These are phyloP conservation scores for Drosophila erecta DNA, from an alignment of 1,140 invertebrate species.

Conservation along the genomic window DNA sequence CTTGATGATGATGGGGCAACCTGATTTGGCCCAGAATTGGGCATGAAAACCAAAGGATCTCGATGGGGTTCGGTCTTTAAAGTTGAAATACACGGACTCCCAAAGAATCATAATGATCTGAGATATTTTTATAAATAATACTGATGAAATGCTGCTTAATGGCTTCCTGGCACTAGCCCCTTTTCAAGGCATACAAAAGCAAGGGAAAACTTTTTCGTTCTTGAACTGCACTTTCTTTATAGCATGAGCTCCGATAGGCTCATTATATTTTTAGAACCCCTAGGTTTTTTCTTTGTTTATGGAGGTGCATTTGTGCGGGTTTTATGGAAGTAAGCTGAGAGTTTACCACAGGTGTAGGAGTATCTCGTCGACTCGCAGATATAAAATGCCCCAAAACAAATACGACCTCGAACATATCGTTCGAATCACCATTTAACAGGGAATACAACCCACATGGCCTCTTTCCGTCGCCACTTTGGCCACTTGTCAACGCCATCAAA, in stretches of 20 bases:
- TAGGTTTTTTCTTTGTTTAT: slow-evolving; percentile 1
- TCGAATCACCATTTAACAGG: slow-evolving; percentile 17
- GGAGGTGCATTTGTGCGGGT: slow-evolving; percentile 5
- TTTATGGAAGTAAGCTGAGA: slow-evolving; percentile 3
- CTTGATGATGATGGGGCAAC: slow-evolving; percentile 42
- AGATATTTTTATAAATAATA: background rate
- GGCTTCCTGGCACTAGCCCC: background rate
- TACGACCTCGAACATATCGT: slow-evolving; percentile 4
- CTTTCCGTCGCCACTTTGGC: slow-evolving; percentile 3
- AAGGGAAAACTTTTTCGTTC: slow-evolving; percentile 1
- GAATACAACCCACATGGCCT: background rate
- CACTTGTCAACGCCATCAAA: slow-evolving; percentile 55
- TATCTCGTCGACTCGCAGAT: slow-evolving; percentile 7
- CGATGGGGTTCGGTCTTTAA: slow-evolving; percentile 4
- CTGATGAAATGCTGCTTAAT: background rate
- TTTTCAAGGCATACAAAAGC: slow-evolving; percentile 21
- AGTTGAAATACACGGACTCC: background rate
- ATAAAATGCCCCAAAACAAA: background rate
- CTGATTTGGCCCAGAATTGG: slow-evolving; percentile 18
- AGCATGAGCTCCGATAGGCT: background rate
- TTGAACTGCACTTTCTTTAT: background rate
- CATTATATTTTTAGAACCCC: slow-evolving; percentile 13
- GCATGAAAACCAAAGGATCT: background rate
- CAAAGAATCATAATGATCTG: background rate
- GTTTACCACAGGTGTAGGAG: slow-evolving; percentile 10